These are phyloP conservation scores for Pyrocoelia pectoralis DNA, from an alignment of 2,888 invertebrate species.

Conservation along the genomic window DNA sequence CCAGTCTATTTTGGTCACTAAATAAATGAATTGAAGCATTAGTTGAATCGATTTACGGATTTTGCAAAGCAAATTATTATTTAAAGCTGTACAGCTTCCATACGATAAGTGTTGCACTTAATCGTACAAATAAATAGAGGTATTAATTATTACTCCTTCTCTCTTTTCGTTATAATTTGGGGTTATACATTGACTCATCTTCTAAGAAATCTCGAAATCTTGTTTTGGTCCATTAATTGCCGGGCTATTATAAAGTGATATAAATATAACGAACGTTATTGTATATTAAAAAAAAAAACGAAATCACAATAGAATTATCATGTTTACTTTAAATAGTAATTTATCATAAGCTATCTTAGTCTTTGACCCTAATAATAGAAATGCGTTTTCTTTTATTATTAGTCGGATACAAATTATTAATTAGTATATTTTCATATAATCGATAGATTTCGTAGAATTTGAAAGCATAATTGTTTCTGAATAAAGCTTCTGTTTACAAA, in stretches of 20 bases:
- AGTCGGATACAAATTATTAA: neutral
- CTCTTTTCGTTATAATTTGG: too few species aligned
- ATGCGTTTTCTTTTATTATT: neutral
- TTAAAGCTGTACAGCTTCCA: too few species aligned
- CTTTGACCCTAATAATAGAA: constrained; percentile 9
- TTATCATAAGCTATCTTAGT: neutral
- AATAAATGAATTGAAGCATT: too few species aligned
- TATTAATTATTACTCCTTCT: too few species aligned
- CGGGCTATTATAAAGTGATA: neutral
- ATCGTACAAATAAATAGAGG: too few species aligned
- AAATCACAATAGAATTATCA: constrained; percentile 1
- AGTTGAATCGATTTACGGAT: too few species aligned
- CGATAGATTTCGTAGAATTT: neutral
- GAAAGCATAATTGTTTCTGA: neutral
- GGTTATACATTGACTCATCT: too few species aligned
- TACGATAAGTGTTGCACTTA: too few species aligned
- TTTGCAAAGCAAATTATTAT: too few species aligned
- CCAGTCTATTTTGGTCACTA: too few species aligned
- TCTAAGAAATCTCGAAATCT: too few species aligned
- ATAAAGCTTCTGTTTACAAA: neutral
- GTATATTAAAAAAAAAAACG: neutral
- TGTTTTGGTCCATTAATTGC: too few species aligned
- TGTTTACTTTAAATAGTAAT: neutral
- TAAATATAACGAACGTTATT: neutral
- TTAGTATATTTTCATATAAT: neutral